A percentile compares a stretch with the other conserved stretches of the same genome.
phyloP scores from a whole-genome alignment of 2,113 vertebrate genomes.

The Parus major region DNA sequence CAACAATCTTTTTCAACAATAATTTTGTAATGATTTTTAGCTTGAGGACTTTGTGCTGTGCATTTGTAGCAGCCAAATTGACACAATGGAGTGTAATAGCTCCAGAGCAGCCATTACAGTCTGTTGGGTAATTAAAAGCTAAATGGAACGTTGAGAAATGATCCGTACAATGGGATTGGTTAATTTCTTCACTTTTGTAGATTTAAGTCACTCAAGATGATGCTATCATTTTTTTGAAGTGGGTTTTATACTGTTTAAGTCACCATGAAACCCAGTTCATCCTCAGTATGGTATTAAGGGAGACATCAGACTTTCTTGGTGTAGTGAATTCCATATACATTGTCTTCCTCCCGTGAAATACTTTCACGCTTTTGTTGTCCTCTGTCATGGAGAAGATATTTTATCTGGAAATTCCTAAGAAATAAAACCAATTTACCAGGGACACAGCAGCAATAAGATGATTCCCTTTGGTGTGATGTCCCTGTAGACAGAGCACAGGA shows the following conservation, averaged over 20 bases:
- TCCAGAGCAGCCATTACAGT: slow-evolving; percentile 66
- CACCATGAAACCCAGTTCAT: not conserved
- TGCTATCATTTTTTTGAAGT: not conserved
- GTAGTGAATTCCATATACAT: not conserved
- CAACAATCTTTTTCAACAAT: slow-evolving; percentile 52
- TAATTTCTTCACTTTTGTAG: slow-evolving; percentile 52
- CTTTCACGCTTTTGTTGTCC: not conserved
- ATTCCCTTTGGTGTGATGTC: not conserved
- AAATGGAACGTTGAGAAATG: slow-evolving; percentile 66
- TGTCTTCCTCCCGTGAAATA: not conserved
- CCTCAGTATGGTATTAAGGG: not conserved
- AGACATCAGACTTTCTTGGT: not conserved
- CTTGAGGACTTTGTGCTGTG: slow-evolving; percentile 52
- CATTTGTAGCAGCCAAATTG: slow-evolving; percentile 56
- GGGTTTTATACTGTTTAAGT: slow-evolving; percentile 10
- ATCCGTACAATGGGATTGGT: slow-evolving; percentile 42
- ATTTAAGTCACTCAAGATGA: slow-evolving; percentile 50
- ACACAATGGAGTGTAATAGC: slow-evolving; percentile 53
- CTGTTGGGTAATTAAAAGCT: slow-evolving; percentile 71
- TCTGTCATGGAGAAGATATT: not conserved
- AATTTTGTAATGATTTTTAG: slow-evolving; percentile 66
- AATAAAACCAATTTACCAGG: not conserved
- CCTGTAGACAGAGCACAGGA: not conserved
- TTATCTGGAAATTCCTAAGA: not conserved
- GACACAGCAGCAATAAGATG: not conserved